Base-by-base conservation (phyloP, 1,140 invertebrate genomes). In the Drosophila ohnishii region DNA sequence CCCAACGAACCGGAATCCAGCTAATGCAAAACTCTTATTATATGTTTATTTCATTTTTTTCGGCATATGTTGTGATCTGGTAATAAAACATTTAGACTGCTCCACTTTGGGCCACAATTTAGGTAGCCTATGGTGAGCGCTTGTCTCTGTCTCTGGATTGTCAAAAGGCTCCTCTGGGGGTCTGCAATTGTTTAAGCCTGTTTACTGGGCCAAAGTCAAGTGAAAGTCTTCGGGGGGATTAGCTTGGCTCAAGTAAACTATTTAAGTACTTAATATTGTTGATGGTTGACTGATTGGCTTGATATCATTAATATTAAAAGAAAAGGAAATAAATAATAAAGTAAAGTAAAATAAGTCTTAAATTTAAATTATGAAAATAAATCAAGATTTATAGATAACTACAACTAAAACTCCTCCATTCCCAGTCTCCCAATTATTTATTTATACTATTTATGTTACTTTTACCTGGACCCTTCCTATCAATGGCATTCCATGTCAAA, bases 11-110 rank as follows among this genome's bases (percentile, higher is more conserved):
- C 78, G 85, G 80, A 88, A 85, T 89, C 69, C 48, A 22, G 55
- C 48, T 74, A 81, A 88, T 85, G 74, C 78, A 88, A 88, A 84
- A 87, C 62, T 56, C 66, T 88, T 88, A 60, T 75, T 71, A 83
- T 71, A 65, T 72, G 55, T 87, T 56, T 67, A 57, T 62, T 77
- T 78, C 58, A 30, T 69, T 69, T 59, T 48, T 50, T 71, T 61
- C 25, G 45, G 35, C 72, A 50, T 51, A 67, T 75, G 25, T 55
- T 39, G 37, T 40, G 47, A 39, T 47, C 28, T 30, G 58, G 57
- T 25, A 58, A 60, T 58, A 78, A 78, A 72, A 77, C 55, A 70
- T 72, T 42, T 63, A 28, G 39, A 50, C 45, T 73, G 84, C 61
- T 76, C 63, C 48, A 77, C 42, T 69, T 80, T 35, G 42, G 14